A percentile compares a stretch with the other conserved stretches of the same genome.
phyloP scores from a whole-genome alignment of 2,888 invertebrate genomes.

The Dicyrtomina minuta region DNA sequence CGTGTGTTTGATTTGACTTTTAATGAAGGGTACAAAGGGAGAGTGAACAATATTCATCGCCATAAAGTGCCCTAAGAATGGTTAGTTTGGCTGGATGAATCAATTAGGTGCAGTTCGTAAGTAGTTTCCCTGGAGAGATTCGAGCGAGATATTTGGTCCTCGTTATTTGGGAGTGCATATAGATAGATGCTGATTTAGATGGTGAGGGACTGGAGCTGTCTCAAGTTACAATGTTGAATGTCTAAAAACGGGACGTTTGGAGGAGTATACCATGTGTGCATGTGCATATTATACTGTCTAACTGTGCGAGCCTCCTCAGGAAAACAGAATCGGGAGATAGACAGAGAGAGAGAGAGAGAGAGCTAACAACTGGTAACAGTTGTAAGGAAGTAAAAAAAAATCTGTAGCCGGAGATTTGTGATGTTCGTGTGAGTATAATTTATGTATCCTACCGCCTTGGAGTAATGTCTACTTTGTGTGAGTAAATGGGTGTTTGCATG shows the following conservation, averaged over 20 bases:
- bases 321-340: no score
- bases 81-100: no score
- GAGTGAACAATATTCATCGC: no score
- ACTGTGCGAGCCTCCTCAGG: no score
- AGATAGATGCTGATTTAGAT: background rate
- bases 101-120: background rate
- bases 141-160: background rate
- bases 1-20: no score
- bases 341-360: no score
- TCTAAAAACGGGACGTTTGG: no score
- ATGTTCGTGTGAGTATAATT: conserved; percentile 27
- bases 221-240: no score
- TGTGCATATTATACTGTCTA: no score
- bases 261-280: no score
- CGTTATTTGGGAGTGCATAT: background rate
- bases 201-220: background rate
- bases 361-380: conserved; percentile 11
- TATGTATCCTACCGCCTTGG: conserved; percentile 18
- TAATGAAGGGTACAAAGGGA: no score
- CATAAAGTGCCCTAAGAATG: no score
- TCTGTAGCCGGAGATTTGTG: conserved; percentile 3
- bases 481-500: conserved; percentile 2
- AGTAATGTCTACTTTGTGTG: conserved; percentile 3
- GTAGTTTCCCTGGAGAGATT: background rate
- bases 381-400: background rate